phyloP scores from a whole-genome alignment of 2,113 vertebrate species.

The Arenaria interpres region DNA sequence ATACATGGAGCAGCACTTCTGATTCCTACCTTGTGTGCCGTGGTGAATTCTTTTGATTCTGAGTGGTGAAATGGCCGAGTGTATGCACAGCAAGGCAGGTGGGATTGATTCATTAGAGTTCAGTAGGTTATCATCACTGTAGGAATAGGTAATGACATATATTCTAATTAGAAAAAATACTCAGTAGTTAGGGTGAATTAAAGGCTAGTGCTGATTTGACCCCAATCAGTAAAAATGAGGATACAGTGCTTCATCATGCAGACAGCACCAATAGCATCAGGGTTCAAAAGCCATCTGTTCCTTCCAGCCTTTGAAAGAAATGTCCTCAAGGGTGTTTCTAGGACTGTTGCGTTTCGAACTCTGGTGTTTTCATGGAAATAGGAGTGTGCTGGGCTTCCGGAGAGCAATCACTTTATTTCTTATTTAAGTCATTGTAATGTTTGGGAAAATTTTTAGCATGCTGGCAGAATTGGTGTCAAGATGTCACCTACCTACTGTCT shows the following conservation, averaged over 20 bases:
- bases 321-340: constrained; percentile 19
- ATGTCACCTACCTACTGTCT: neutral
- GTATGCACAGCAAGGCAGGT: neutral
- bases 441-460: neutral
- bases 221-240: constrained; percentile 33
- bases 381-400: neutral
- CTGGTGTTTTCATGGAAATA: neutral
- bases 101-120: constrained; percentile 36
- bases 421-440: neutral
- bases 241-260: constrained; percentile 21
- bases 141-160: constrained; percentile 30
- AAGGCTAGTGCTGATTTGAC: constrained; percentile 11
- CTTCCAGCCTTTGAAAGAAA: neutral
- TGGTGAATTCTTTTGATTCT: neutral
- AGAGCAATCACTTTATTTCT: neutral
- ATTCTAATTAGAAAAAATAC: constrained; percentile 46
- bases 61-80: neutral
- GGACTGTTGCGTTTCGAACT: neutral
- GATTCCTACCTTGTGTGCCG: neutral
- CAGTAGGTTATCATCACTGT: constrained; percentile 37
- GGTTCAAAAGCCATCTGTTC: constrained; percentile 59
- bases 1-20: neutral
- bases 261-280: neutral
- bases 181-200: constrained; percentile 10
- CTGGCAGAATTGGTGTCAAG: neutral